Evolutionary conservation across 2,797 vertebrate species (phyloP), one percentile per base, ranked within the genome.

Genomic region (Pangasius macronema): DNA sequence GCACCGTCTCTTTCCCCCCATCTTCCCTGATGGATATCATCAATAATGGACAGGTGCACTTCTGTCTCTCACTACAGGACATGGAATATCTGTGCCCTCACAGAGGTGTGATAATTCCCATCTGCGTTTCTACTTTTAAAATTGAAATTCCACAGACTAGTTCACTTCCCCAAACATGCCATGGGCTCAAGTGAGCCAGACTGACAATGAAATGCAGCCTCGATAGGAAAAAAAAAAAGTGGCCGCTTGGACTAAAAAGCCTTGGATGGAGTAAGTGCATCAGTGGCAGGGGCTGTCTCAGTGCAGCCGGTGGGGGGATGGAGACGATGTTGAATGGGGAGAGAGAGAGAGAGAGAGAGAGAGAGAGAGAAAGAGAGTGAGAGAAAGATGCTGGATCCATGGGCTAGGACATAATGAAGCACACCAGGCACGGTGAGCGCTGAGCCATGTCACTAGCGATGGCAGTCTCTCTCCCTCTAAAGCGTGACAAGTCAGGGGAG

Each of bases 371-470:
- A 59, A 42, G 82, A 84, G 36, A 83, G 77, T 84, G 59, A 51
- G 73, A 53, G 75, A 51, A 20, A 67, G 73, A 84, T 61, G 61
- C 73, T 87, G 84, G 86, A 82, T 88, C 81, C 83, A 90, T 83
- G 46, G 77, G 88, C 86, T 87, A 81, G 87, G 88, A 87, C 88
- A 84, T 92, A 88, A 92, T 91, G 88, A 92, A 90, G 89, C 87
- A 57, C 89, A 88, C 82, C 85, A 84, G 89, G 85, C 87, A 59
- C 73, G n/a, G 79, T 84, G 81, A 89, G 85, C 81, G 68, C 86
- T 89, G 90, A 92, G 88, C 88, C 89, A 87, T 86, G 85, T 88
- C 88, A 89, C 86, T 86, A 85, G 89, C 85, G 77, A 87, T 86
- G 89, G 90, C 88, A 85, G 85, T 86, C 49, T 76, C 88, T 85